Percentiles rank a stretch among this genome's conserved stretches.
Evolutionary conservation across 1,140 invertebrate genomes (phyloP).

Genomic region (Tetramorium alpestre): DNA sequence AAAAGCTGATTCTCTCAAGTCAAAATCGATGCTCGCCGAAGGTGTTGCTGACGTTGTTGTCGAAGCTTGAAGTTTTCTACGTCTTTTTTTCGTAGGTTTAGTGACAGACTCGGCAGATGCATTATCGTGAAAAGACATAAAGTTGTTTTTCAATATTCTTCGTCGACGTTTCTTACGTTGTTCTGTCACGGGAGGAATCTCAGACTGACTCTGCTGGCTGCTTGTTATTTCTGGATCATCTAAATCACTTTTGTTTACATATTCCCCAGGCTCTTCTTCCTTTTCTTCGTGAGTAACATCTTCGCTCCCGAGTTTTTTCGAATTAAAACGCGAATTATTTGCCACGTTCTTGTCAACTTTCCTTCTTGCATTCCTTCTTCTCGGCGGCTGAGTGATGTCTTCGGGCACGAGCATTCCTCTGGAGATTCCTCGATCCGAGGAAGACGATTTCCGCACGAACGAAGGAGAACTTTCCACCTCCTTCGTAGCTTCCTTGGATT

Average conservation of each 20-base stretch:
- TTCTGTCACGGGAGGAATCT: neutral
- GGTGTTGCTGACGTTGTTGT: conserved; percentile 21
- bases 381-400: conserved; percentile 37
- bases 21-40: neutral
- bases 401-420: conserved; percentile 49
- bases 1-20: neutral
- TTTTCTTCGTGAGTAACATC: neutral
- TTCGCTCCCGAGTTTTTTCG: neutral
- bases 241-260: neutral
- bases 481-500: neutral
- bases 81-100: neutral
- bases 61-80: conserved; percentile 1
- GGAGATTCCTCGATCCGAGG: neutral
- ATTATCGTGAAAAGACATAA: neutral
- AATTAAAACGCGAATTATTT: neutral
- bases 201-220: neutral
- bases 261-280: neutral
- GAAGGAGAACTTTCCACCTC: neutral
- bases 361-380: neutral
- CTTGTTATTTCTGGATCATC: neutral
- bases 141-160: conserved; percentile 34
- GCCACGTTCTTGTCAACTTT: neutral
- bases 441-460: neutral
- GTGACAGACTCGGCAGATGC: neutral
- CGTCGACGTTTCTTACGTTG: conserved; percentile 31